Conservation (phyloP, 2,888 invertebrate genomes). For the Melikaiella ostensackeni region DNA sequence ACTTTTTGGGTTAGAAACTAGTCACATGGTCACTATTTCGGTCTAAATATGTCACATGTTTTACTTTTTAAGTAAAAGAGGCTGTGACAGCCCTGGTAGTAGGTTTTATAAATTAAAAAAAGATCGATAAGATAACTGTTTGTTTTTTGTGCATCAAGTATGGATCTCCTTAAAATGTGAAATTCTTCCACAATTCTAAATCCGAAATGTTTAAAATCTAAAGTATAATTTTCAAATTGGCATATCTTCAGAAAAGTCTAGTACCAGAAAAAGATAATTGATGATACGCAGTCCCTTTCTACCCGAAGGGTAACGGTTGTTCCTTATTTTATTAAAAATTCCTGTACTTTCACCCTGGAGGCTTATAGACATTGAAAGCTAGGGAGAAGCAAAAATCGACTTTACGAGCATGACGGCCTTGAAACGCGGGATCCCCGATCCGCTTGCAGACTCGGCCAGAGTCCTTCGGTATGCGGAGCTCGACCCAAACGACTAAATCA, state of each 20-base stretch:
- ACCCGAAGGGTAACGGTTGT: not conserved
- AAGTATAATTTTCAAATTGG: not conserved
- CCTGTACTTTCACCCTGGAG: not conserved
- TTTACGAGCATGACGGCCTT: slow-evolving; percentile 36
- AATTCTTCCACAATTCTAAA: not conserved
- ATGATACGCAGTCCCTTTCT: not conserved
- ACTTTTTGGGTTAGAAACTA: too few species aligned
- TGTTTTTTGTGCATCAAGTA: too few species aligned
- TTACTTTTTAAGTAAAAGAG: too few species aligned
- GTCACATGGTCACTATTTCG: too few species aligned
- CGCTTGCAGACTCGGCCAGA: slow-evolving; percentile 57
- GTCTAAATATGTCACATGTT: too few species aligned
- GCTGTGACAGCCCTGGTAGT: too few species aligned
- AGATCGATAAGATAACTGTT: too few species aligned
- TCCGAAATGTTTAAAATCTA: not conserved
- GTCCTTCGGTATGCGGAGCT: slow-evolving; percentile 65
- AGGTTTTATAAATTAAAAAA: too few species aligned
- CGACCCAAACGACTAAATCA: slow-evolving; percentile 63
- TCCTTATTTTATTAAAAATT: not conserved
- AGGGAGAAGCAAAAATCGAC: slow-evolving; percentile 8
- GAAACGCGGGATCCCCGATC: slow-evolving; percentile 30
- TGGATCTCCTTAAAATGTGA: not conserved
- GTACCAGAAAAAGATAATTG: not conserved
- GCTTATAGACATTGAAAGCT: slow-evolving; percentile 3
- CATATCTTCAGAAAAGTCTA: not conserved